Conservation (phyloP, 2,797 vertebrate species). For the Fistularia tabacaria region DNA sequence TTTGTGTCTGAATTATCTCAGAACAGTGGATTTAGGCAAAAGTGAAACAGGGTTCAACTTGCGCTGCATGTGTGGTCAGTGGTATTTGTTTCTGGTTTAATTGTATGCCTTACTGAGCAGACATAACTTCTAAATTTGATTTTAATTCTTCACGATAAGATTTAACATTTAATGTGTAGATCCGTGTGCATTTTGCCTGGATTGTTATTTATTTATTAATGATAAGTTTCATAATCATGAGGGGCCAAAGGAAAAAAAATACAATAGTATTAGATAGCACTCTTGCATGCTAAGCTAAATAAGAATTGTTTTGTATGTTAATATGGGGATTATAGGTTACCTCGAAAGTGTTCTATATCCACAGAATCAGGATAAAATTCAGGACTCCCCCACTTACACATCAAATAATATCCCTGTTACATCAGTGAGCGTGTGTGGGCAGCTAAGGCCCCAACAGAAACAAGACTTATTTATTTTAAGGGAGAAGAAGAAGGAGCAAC, state of each 20-base stretch:
- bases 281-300: too few species aligned
- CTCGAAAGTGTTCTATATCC: conserved; percentile 2
- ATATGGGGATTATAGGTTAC: too few species aligned
- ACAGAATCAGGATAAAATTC: conserved; percentile 16
- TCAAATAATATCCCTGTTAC: conserved; percentile 20
- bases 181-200: neutral
- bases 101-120: too few species aligned
- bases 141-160: too few species aligned
- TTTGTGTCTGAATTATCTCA: conserved; percentile 78
- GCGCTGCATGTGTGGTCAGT: conserved; percentile 58
- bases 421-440: conserved; percentile 23
- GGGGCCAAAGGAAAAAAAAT: too few species aligned
- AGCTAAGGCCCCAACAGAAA: conserved; percentile 39
- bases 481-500: conserved; percentile 27
- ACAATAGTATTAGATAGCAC: too few species aligned
- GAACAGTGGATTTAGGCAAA: conserved; percentile 75
- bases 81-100: too few species aligned
- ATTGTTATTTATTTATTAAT: too few species aligned
- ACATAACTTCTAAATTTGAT: too few species aligned
- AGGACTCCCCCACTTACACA: conserved; percentile 3
- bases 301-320: too few species aligned
- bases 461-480: conserved; percentile 55
- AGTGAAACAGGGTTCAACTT: conserved; percentile 70
- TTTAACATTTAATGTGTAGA: too few species aligned
- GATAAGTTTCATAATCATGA: too few species aligned